phyloP scores from a whole-genome alignment of 2,888 invertebrate genomes.

The Caenorhabditis sp. region DNA sequence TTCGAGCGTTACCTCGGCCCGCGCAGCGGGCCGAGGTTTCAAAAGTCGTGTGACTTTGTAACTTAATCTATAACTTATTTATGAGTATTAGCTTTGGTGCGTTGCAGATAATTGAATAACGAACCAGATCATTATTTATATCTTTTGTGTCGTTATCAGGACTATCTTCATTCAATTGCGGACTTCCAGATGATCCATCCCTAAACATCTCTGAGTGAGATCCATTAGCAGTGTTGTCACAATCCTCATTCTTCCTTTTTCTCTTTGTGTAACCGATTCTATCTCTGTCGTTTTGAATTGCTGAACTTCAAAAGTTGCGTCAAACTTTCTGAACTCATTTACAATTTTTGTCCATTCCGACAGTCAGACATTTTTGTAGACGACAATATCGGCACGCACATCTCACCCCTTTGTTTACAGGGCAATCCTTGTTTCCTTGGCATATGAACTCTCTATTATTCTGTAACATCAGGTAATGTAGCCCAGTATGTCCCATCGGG shows the following conservation, averaged over 20 bases:
- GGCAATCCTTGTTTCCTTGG: slow-evolving; percentile 75
- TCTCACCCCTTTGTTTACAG: slow-evolving; percentile 77
- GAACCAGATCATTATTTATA: slow-evolving; percentile 44
- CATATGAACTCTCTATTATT: slow-evolving; percentile 77
- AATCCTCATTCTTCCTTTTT: slow-evolving; percentile 68
- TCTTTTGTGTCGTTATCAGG: slow-evolving; percentile 42
- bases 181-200: slow-evolving; percentile 37
- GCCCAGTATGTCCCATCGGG: background rate
- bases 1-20: background rate
- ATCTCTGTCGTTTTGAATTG: slow-evolving; percentile 77
- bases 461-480: slow-evolving; percentile 55
- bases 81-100: too few relatives aligned
- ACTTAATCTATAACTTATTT: too few relatives aligned
- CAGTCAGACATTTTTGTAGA: slow-evolving; percentile 69
- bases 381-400: slow-evolving; percentile 77
- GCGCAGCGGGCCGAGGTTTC: too few relatives aligned
- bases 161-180: slow-evolving; percentile 33
- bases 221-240: background rate
- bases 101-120: too few relatives aligned
- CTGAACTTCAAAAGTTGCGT: slow-evolving; percentile 52
- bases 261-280: slow-evolving; percentile 78
- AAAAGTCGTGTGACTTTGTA: too few relatives aligned
- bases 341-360: slow-evolving; percentile 77
- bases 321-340: background rate
- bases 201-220: slow-evolving; percentile 13